Conservation (phyloP, 2,888 invertebrate genomes). For the Carpatolechia fugitivella region DNA sequence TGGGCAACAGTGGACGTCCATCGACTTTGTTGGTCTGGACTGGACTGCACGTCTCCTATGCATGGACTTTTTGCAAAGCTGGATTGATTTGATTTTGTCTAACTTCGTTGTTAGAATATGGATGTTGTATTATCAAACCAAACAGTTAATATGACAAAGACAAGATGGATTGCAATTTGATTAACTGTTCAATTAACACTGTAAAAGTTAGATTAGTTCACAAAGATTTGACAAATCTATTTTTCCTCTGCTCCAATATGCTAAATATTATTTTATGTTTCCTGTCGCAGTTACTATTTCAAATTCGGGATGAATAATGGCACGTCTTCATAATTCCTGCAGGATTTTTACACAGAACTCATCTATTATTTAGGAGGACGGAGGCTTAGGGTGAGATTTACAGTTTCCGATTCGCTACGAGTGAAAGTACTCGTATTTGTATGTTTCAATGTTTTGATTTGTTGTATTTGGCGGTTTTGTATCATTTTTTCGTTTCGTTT, state of each 20-base stretch:
- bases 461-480: conserved; percentile 28
- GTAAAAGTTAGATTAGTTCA: too few relatives aligned
- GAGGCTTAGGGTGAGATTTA: conserved; percentile 63
- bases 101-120: neutral
- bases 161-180: too few relatives aligned
- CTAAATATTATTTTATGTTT: conserved; percentile 9
- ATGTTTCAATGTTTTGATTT: conserved; percentile 31
- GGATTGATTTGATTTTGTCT: too few relatives aligned
- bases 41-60: neutral
- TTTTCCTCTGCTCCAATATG: conserved; percentile 5
- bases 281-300: conserved; percentile 39
- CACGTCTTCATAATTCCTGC: conserved; percentile 59
- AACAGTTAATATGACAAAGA: too few relatives aligned
- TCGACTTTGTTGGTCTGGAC: conserved; percentile 12
- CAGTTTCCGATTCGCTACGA: conserved; percentile 46
- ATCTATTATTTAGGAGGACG: conserved; percentile 63
- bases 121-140: too few relatives aligned
- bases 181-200: too few relatives aligned
- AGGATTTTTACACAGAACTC: conserved; percentile 50
- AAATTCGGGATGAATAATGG: conserved; percentile 58
- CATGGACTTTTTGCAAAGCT: neutral
- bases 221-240: neutral
- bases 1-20: neutral
- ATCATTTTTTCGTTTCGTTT: too few relatives aligned
- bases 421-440: conserved; percentile 27